These are phyloP conservation scores for Trissolcus basalis DNA, from an alignment of 1,140 invertebrate genomes.

Conservation along the genomic window DNA sequence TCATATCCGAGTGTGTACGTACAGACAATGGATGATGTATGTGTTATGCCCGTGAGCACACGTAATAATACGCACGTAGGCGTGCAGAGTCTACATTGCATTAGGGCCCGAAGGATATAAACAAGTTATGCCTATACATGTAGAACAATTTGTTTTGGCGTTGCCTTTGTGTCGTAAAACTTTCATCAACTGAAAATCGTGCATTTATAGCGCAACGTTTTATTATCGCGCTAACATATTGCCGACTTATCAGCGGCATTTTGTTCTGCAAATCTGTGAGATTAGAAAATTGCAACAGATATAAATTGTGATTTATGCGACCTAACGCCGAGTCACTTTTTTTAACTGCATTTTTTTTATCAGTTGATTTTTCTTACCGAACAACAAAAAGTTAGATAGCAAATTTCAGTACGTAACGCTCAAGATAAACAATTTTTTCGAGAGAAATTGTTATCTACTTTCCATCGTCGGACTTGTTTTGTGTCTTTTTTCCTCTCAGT, in stretches of 20 bases:
- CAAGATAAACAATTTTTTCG: too few relatives aligned
- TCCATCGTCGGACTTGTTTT: too few relatives aligned
- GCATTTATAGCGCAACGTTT: constrained; percentile 11
- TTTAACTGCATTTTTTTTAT: too few relatives aligned
- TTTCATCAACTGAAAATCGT: constrained; percentile 1
- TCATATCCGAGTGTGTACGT: constrained; percentile 28
- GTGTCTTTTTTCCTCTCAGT: too few relatives aligned
- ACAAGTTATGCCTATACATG: constrained; percentile 7
- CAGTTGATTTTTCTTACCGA: too few relatives aligned
- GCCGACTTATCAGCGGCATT: not conserved
- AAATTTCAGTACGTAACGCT: too few relatives aligned
- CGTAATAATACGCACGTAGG: constrained; percentile 29
- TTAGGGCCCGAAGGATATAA: constrained; percentile 19
- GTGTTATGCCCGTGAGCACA: constrained; percentile 45
- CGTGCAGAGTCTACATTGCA: constrained; percentile 23
- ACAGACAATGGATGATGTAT: constrained; percentile 50
- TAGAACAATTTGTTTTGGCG: constrained; percentile 15
- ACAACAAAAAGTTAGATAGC: too few relatives aligned
- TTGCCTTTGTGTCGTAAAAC: constrained; percentile 20
- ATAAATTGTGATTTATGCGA: not conserved
- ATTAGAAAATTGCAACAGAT: not conserved
- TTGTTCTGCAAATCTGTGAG: too few relatives aligned
- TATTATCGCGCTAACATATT: constrained; percentile 5
- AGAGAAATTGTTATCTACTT: too few relatives aligned
- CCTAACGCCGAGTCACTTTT: too few relatives aligned